Conservation (phyloP, 2,113 vertebrate species). For the human (Homo sapiens) region DNA sequence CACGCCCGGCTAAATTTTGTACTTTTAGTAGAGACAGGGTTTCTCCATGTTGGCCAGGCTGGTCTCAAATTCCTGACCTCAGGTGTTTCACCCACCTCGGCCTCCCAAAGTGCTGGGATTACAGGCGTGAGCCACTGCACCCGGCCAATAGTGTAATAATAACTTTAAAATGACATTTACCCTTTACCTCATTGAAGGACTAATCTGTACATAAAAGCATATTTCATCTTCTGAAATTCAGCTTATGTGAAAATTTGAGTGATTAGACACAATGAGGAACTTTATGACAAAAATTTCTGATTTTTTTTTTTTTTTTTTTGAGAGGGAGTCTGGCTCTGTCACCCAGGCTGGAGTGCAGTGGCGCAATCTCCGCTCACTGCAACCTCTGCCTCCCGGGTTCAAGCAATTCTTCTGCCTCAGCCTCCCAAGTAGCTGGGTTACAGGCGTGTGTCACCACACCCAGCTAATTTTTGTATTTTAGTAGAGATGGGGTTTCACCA, state of each 20-base stretch:
- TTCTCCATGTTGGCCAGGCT: not conserved
- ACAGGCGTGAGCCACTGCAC: not conserved
- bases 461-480: too few relatives aligned
- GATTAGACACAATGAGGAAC: not conserved
- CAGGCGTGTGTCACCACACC: too few relatives aligned
- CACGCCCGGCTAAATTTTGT: not conserved
- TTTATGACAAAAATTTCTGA: not conserved
- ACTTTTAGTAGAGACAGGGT: not conserved
- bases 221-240: conserved; percentile 35
- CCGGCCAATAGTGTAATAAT: not conserved
- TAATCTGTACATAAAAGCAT: not conserved
- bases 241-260: not conserved
- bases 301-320: too few relatives aligned
- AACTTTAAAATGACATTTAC: conserved; percentile 11
- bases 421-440: too few relatives aligned
- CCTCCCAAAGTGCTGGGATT: not conserved
- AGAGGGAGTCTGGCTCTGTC: too few relatives aligned
- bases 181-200: not conserved
- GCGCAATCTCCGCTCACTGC: too few relatives aligned
- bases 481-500: too few relatives aligned
- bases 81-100: not conserved
- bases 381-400: too few relatives aligned
- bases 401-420: too few relatives aligned
- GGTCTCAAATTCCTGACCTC: not conserved
- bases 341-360: too few relatives aligned